Base-by-base conservation (phyloP, 2,888 invertebrate genomes). In the Julus scandinavius region DNA sequence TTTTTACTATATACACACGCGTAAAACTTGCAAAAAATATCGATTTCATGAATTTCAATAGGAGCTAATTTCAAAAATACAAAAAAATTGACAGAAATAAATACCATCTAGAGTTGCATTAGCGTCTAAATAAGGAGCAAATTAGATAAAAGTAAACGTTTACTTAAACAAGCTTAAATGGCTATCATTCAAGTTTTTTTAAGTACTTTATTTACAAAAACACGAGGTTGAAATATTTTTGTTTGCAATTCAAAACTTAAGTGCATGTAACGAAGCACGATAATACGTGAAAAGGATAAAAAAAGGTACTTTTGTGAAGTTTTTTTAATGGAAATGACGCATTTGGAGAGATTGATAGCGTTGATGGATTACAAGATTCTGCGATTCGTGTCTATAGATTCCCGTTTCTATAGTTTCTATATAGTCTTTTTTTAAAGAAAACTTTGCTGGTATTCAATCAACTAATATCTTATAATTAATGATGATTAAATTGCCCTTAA, bases 321-420 rank as follows among this genome's bases (percentile, higher is more conserved):
- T n/a, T 58, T 58, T 58, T 58, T 58, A 58, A 58, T 58, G n/a
- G 58, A 6, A 58, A 58, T 58, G 58, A 58, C 58, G 58, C 58
- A 58, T 58, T 58, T 7, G n/a, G 0, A 58, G 58, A 7, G 58
- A 13, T n/a, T 54, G 54, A 54, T 15, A 54, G 17, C 54, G 15
- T 58, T 58, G 58, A 58, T 58, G 17, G 58, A 58, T 58, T n/a
- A 58, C n/a, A n/a, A 58, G n/a, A 58, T 58, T 58, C n/a, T 17
- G 58, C 2, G 58, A 58, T 58, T n/a, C 7, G n/a, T 58, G n/a
- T n/a, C n/a, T 58, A 58, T 58, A 5, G n/a, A n/a, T n/a, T 58
- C 58, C n/a, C n/a, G 58, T 58, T 58, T 17, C 58, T n/a, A 29
- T 29, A 29, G 29, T 29, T 29, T 29, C 29, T 29, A 29, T 29